Evolutionary conservation across 2,888 invertebrate species (phyloP).

Genomic region (Aphidoletes aphidimyza): DNA sequence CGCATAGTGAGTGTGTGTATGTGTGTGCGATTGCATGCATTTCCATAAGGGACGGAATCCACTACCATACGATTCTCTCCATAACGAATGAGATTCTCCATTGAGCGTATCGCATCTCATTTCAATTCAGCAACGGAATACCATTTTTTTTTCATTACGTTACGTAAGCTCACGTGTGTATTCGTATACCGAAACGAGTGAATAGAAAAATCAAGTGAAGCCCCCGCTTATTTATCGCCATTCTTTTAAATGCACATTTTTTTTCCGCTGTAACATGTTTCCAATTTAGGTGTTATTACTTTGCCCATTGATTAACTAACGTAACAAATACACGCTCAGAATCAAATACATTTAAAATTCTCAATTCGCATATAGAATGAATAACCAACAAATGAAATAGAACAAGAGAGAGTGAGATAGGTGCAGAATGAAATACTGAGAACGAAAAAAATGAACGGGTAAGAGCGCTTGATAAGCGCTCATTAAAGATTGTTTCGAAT

Average conservation of each 20-base stretch:
- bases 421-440: background rate
- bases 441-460: background rate
- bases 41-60: too few species aligned
- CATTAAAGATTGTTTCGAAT: constrained; percentile 8
- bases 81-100: background rate
- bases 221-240: constrained; percentile 40
- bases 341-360: background rate
- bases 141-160: background rate
- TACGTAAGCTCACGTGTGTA: constrained; percentile 20
- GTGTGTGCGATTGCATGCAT: too few species aligned
- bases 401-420: background rate
- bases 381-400: background rate
- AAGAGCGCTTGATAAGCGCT: background rate
- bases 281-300: constrained; percentile 34
- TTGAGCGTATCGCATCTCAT: constrained; percentile 23
- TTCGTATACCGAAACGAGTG: background rate
- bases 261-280: constrained; percentile 1
- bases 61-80: too few species aligned
- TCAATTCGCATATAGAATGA: background rate
- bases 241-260: constrained; percentile 37
- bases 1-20: too few species aligned
- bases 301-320: constrained; percentile 20
- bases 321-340: background rate
- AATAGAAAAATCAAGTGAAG: background rate
- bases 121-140: too few species aligned